phyloP scores from a whole-genome alignment of 2,113 vertebrate genomes.

The Takifugu bimaculatus region DNA sequence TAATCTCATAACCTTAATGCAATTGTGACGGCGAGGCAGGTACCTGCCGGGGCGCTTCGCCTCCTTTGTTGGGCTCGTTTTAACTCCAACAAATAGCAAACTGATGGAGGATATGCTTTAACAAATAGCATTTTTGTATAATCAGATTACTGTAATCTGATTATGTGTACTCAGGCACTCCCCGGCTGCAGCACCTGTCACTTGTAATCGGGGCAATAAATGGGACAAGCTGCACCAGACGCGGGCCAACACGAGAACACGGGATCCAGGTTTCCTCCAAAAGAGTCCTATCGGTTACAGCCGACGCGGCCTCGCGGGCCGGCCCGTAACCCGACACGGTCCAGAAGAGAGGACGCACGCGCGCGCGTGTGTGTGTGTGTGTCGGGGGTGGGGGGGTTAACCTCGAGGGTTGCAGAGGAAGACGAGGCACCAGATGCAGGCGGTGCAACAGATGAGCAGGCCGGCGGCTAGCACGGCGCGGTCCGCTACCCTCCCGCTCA shows the following conservation, averaged over 20 bases:
- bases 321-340: constrained; percentile 35
- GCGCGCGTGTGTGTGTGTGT: not conserved
- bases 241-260: constrained; percentile 33
- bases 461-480: constrained; percentile 74
- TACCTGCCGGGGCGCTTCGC: constrained; percentile 14
- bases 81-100: constrained; percentile 43
- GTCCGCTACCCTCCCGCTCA: constrained; percentile 74
- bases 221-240: constrained; percentile 50
- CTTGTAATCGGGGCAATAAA: constrained; percentile 59
- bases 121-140: constrained; percentile 55
- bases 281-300: constrained; percentile 43
- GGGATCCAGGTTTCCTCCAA: constrained; percentile 34
- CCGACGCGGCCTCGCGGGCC: constrained; percentile 9
- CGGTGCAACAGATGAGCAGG: constrained; percentile 76
- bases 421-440: constrained; percentile 81
- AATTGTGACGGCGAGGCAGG: constrained; percentile 6
- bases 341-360: not conserved
- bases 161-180: constrained; percentile 55
- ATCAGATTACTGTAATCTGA: constrained; percentile 63
- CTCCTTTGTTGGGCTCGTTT: constrained; percentile 30
- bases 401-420: constrained; percentile 80
- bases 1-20: constrained; percentile 21
- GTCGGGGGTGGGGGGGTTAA: constrained; percentile 33
- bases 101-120: constrained; percentile 51
- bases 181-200: constrained; percentile 60